Conservation (phyloP, 2,888 invertebrate genomes). For the Pyrrhia umbra region DNA sequence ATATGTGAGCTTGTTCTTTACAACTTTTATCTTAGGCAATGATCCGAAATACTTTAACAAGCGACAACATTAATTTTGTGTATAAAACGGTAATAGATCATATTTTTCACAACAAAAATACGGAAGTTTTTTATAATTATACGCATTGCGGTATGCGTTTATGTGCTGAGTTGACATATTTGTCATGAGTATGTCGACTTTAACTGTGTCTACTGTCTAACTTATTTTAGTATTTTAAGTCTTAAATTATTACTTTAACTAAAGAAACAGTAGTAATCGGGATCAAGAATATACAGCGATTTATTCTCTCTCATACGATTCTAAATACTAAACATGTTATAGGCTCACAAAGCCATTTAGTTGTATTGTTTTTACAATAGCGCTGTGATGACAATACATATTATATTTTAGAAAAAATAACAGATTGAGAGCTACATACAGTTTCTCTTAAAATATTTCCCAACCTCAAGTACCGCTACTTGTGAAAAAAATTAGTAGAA, state of each 20-base stretch:
- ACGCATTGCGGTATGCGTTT: conserved; percentile 3
- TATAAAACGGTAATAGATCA: conserved; percentile 19
- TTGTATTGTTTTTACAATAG: conserved; percentile 8
- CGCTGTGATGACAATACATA: conserved; percentile 7
- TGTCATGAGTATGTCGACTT: conserved; percentile 8
- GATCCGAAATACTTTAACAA: no score
- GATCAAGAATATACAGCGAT: conserved; percentile 18
- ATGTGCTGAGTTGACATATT: conserved; percentile 6
- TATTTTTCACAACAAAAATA: conserved; percentile 17
- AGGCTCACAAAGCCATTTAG: conserved; percentile 34
- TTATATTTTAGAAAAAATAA: conserved; percentile 10
- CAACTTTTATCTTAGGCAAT: no score
- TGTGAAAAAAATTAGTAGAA: no score
- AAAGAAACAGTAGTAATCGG: conserved; percentile 1
- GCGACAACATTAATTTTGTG: no score
- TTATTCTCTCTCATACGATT: conserved; percentile 26
- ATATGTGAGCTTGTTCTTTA: no score
- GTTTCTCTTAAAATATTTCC: not conserved
- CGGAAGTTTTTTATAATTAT: conserved; percentile 10
- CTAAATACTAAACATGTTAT: conserved; percentile 9
- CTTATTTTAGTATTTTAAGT: conserved; percentile 20
- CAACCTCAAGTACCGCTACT: no score
- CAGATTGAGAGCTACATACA: conserved; percentile 32
- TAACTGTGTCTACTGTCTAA: conserved; percentile 22
- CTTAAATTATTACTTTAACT: conserved; percentile 27